These are phyloP conservation scores for Neotragus pygmaeus DNA, from an alignment of 2,113 vertebrate species.

Conservation along the genomic window DNA sequence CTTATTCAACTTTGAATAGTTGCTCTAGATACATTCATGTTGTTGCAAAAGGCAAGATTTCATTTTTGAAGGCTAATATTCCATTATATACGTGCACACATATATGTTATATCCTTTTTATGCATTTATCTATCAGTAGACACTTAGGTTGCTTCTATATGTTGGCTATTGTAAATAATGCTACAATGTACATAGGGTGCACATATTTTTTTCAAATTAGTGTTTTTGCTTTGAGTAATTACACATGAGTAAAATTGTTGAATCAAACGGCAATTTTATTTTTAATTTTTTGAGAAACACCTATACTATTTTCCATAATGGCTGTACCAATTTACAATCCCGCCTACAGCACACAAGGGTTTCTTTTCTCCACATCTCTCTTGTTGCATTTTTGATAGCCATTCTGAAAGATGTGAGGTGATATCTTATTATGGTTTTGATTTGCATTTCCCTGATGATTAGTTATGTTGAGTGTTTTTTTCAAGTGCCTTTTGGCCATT, in stretches of 20 bases:
- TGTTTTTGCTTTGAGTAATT: neutral
- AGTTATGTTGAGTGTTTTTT: neutral
- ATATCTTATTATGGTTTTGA: neutral
- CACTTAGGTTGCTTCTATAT: neutral
- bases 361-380: neutral
- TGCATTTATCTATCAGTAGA: neutral
- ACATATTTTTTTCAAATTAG: neutral
- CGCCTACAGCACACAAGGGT: neutral
- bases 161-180: neutral
- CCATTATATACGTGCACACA: neutral
- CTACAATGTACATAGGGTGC: neutral
- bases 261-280: neutral
- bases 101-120: neutral
- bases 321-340: neutral
- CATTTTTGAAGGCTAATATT: neutral
- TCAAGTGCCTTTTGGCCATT: neutral
- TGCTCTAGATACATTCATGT: neutral
- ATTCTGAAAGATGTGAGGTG: neutral
- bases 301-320: neutral
- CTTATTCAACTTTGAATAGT: neutral
- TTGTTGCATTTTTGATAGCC: neutral
- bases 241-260: neutral
- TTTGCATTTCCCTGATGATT: neutral
- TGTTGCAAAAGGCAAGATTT: neutral
- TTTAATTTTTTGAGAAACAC: neutral